A percentile compares a stretch with the other conserved stretches of the same genome.
Conservation (phyloP, 2,888 invertebrate genomes). For the Helleia helle region DNA sequence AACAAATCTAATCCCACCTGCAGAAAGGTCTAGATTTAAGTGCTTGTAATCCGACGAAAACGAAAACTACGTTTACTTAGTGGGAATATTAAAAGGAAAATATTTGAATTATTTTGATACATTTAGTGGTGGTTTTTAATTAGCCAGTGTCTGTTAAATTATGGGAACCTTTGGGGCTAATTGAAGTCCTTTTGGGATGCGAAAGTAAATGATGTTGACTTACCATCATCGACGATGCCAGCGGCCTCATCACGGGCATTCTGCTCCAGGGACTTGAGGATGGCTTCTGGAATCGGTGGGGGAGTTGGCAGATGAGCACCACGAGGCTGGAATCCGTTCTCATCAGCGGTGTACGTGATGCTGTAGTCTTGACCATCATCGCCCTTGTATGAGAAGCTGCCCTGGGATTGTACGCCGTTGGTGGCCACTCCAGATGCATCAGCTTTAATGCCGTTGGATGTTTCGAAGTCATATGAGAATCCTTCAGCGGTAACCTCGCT, state of each 20-base stretch:
- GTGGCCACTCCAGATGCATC: constrained; percentile 61
- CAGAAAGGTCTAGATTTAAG: no score
- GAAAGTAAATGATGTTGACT: constrained; percentile 30
- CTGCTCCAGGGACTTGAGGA: constrained; percentile 63
- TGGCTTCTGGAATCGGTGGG: constrained; percentile 64
- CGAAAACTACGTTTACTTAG: no score
- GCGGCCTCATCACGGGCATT: constrained; percentile 67
- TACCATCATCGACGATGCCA: constrained; percentile 64
- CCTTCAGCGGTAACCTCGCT: constrained; percentile 62
- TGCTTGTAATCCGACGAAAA: no score
- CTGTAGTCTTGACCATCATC: constrained; percentile 68
- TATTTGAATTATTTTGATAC: no score
- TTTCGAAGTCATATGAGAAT: constrained; percentile 63
- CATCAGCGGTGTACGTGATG: constrained; percentile 65
- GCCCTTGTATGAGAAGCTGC: constrained; percentile 64
- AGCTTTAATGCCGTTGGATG: constrained; percentile 64
- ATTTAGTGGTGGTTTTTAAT: no score
- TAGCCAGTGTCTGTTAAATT: no score
- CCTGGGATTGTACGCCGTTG: constrained; percentile 64
- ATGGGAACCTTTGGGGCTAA: no score
- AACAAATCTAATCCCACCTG: no score
- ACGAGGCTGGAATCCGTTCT: constrained; percentile 61
- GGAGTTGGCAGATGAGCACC: constrained; percentile 65
- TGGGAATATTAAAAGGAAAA: no score
- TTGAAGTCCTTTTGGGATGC: no score